Evolutionary conservation across 2,113 vertebrate genomes (phyloP).

Genomic region (Thamnophis sirtalis): DNA sequence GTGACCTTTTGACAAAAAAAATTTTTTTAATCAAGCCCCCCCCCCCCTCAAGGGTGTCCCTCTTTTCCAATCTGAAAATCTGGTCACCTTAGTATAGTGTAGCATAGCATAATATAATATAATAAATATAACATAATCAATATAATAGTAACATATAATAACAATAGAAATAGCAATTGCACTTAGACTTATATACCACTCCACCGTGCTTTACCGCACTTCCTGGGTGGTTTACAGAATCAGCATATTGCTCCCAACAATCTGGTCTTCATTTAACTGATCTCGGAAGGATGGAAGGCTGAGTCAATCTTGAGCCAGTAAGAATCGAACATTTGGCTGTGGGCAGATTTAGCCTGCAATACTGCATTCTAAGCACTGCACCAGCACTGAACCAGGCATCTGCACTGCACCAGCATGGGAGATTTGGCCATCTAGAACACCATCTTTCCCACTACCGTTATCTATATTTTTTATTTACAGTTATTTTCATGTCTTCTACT

Average conservation of each 20-base stretch:
- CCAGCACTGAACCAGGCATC: not conserved
- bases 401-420: not conserved
- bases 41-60: too few species aligned
- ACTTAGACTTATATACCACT: not conserved
- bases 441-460: not conserved
- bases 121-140: not conserved
- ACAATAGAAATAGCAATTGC: not conserved
- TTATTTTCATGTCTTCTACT: not conserved
- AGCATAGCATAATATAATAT: not conserved
- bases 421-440: not conserved
- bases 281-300: not conserved
- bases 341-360: not conserved
- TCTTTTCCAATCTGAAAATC: too few species aligned
- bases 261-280: not conserved
- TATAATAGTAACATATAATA: not conserved
- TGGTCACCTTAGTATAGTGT: too few species aligned
- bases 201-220: not conserved
- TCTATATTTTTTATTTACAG: not conserved
- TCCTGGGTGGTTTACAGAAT: not conserved
- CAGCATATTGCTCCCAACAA: not conserved
- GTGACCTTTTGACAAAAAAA: too few species aligned
- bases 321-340: not conserved
- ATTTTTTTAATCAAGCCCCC: too few species aligned
- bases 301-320: not conserved
- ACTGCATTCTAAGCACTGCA: not conserved